Percentiles rank a stretch among this genome's conserved stretches.
phyloP scores from a whole-genome alignment of 2,797 vertebrate genomes.

The Chrosomus eos region DNA sequence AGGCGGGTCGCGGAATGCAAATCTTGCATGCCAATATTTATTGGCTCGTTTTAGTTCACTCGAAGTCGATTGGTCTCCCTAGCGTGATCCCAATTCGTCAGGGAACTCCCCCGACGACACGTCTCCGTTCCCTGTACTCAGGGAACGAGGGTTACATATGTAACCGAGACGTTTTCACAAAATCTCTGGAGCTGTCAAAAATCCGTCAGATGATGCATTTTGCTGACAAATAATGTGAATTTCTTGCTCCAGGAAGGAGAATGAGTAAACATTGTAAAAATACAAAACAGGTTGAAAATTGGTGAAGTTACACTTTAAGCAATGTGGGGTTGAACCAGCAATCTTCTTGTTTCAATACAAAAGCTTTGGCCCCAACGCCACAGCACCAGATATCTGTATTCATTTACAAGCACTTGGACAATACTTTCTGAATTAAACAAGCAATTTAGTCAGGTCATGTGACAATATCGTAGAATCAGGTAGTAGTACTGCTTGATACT shows the following conservation, averaged over 20 bases:
- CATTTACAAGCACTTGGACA: not conserved
- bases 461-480: not conserved
- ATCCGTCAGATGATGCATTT: rapidly evolving
- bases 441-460: not conserved
- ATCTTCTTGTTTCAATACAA: not conserved
- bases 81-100: no score
- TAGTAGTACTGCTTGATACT: not conserved
- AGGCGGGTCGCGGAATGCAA: no score
- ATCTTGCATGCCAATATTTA: no score
- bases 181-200: not conserved
- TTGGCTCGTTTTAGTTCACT: no score
- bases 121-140: no score
- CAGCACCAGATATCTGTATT: not conserved
- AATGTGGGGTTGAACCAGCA: not conserved
- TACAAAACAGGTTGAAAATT: not conserved
- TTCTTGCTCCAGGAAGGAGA: not conserved
- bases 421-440: not conserved
- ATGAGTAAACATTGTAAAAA: not conserved
- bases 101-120: no score
- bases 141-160: no score
- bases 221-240: not conserved
- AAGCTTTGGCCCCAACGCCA: not conserved
- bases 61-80: no score
- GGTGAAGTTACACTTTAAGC: not conserved
- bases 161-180: no score